phyloP scores from a whole-genome alignment of 2,113 vertebrate species.

The Leptosomus discolor region DNA sequence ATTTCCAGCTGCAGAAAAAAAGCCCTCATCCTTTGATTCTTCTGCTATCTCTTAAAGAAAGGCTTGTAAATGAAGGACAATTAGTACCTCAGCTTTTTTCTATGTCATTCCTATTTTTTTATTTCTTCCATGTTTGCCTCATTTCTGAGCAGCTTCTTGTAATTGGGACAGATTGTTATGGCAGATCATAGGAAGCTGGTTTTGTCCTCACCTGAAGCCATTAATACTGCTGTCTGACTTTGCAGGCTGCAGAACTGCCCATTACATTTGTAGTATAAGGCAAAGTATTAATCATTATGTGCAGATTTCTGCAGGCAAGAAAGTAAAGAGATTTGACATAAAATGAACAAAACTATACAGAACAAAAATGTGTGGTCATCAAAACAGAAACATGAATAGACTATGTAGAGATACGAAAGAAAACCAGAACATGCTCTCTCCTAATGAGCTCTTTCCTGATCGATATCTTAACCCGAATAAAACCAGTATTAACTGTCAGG shows the following conservation, averaged over 20 bases:
- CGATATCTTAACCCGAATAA: neutral
- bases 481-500: neutral
- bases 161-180: neutral
- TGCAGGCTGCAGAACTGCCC: neutral
- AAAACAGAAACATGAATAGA: slow-evolving; percentile 38
- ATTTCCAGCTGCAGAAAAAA: neutral
- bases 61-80: neutral
- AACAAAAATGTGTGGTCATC: neutral
- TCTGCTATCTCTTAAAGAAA: neutral
- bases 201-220: neutral
- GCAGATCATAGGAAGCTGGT: neutral
- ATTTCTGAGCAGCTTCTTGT: neutral
- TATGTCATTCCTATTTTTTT: neutral
- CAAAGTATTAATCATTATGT: neutral
- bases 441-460: neutral
- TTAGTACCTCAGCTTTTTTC: neutral
- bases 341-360: slow-evolving; percentile 19
- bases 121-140: neutral
- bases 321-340: slow-evolving; percentile 27
- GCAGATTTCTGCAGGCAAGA: neutral
- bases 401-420: neutral
- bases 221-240: neutral
- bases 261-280: neutral
- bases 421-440: neutral
- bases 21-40: neutral